Conservation (phyloP, 2,113 vertebrate genomes). For the Rafetus swinhoei region DNA sequence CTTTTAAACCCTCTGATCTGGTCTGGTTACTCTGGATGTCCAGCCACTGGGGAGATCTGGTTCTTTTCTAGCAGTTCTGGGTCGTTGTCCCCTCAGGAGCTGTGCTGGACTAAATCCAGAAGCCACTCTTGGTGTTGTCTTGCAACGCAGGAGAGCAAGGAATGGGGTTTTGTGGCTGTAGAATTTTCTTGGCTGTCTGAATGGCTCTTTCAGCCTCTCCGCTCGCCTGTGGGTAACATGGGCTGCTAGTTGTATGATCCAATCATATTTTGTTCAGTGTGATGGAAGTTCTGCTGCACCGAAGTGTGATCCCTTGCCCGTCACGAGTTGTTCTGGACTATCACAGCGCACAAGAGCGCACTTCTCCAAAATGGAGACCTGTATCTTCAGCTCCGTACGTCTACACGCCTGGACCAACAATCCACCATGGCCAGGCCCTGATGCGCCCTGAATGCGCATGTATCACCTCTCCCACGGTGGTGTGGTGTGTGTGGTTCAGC, state of each 20-base stretch:
- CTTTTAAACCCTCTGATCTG: not conserved
- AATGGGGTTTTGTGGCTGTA: not conserved
- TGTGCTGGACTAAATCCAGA: no score
- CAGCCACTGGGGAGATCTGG: not conserved
- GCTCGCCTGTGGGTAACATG: not conserved
- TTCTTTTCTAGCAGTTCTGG: not conserved
- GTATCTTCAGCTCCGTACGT: not conserved
- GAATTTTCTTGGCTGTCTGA: not conserved
- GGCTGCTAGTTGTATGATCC: not conserved
- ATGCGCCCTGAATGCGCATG: no score
- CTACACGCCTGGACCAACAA: not conserved
- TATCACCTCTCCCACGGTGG: no score
- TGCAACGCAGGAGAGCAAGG: not conserved
- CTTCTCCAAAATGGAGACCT: not conserved
- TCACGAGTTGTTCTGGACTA: not conserved
- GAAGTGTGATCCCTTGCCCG: not conserved
- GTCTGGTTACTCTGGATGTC: not conserved
- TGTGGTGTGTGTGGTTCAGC: no score
- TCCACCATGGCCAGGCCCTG: no score
- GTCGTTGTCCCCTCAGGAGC: no score
- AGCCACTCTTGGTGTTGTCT: not conserved
- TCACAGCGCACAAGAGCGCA: not conserved
- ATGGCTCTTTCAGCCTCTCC: not conserved
- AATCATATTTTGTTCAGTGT: not conserved
- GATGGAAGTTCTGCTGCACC: not conserved